Evolutionary conservation across 2,888 invertebrate genomes (phyloP), one percentile per base, ranked within the genome.

Genomic region (Sisyra terminalis): DNA sequence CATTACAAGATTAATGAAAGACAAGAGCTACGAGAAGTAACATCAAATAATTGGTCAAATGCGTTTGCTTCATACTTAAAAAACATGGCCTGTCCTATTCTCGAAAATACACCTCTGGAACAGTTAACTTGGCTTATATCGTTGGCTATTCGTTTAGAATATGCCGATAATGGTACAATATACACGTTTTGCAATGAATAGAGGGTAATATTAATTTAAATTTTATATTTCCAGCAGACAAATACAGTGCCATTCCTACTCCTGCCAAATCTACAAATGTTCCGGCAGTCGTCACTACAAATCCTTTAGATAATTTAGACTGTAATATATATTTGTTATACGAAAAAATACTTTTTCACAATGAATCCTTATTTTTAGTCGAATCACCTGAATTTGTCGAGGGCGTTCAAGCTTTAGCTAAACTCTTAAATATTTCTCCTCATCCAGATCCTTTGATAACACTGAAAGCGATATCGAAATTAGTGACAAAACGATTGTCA

Each of bases 61-160:
- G 69, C 73, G 1, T 89, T 81, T 56, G 61, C 70, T 18, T 68
- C 75, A 51, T 94, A 90, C 57, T 76, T 86, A 52, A 65, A 59
- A 38, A 84, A 85, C 55, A 56, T 92, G 34, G 73, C 73, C 0
- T 86, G 86, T 60, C 89, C 89, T 1, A 64, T 72, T 11, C 56
- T 60, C 5, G 66, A 68, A 6, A 65, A 70, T 1, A 65, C 70
- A 3, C 64, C 67, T 7, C 52, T 71, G 40, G 85, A 86, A 56
- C 76, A 86, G 49, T 57, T 90, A 0, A 86, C 88, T 50, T 93
- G 92, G 89, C 60, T 94, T 14, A 58, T 92, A 1, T 82, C 84
- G 1, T 75, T 81, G 56, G 92, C 93, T 17, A 71, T 92, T 5
- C 70, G 83, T 57, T 67, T 86, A 43, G 87, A 89, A 57, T 90